Evolutionary conservation across 2,888 invertebrate species (phyloP).

Genomic region (Lepidochitona cinerea): DNA sequence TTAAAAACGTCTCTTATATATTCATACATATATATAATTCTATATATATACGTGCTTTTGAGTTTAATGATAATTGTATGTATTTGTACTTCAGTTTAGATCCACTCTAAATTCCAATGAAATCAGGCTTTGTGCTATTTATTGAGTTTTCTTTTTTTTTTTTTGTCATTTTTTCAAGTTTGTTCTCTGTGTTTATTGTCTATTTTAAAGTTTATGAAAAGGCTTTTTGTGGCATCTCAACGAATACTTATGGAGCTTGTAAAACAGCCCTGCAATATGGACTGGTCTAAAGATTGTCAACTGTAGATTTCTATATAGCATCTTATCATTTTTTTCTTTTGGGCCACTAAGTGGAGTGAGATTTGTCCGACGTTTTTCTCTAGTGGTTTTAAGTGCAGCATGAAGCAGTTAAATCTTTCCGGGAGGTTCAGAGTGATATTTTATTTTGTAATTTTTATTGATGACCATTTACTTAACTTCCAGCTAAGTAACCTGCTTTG

Average conservation of each 20-base stretch:
- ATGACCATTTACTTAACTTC: conserved; percentile 8
- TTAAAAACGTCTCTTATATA: too few relatives aligned
- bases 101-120: background rate
- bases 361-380: conserved; percentile 2
- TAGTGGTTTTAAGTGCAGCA: conserved; percentile 6
- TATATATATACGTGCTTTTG: background rate
- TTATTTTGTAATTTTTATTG: conserved; percentile 14
- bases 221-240: conserved; percentile 7
- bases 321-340: background rate
- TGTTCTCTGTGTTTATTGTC: background rate
- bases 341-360: background rate
- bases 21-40: too few relatives aligned
- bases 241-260: background rate
- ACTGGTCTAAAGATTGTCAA: background rate
- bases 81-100: background rate
- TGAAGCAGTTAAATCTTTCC: background rate
- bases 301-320: background rate
- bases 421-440: conserved; percentile 2
- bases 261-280: background rate
- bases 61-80: background rate
- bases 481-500: conserved; percentile 8
- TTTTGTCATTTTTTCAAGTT: background rate
- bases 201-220: background rate
- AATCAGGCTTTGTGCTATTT: conserved; percentile 5
- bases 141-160: background rate